These are phyloP conservation scores for Eristalis arbustorum DNA, from an alignment of 2,888 invertebrate species.

Conservation along the genomic window DNA sequence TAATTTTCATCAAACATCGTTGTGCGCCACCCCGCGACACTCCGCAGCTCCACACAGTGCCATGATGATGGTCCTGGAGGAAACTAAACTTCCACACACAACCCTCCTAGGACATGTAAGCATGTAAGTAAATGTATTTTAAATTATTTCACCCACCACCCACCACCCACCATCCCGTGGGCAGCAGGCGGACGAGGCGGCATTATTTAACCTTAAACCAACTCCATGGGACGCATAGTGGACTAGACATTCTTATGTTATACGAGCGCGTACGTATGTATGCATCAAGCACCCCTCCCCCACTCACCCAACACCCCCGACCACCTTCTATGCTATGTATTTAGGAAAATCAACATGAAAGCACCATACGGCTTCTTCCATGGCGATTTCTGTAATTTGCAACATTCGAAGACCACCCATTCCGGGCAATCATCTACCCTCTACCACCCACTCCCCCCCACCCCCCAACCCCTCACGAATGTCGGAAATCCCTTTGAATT, in stretches of 20 bases:
- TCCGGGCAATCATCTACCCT: conserved; percentile 50
- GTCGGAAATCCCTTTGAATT: conserved; percentile 67
- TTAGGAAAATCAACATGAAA: conserved; percentile 65
- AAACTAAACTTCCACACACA: conserved; percentile 58
- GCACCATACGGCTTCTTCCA: conserved; percentile 69
- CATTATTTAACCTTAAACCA: conserved; percentile 67
- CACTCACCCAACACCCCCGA: no score
- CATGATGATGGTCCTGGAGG: conserved; percentile 25
- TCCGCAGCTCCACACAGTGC: neutral
- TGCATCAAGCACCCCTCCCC: no score
- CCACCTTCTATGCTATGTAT: conserved; percentile 40
- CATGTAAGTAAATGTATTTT: conserved; percentile 70
- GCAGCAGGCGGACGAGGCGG: neutral
- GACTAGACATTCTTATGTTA: conserved; percentile 66
- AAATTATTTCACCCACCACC: conserved; percentile 45
- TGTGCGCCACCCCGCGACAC: conserved; percentile 24
- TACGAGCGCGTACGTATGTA: neutral
- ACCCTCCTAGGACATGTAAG: conserved; percentile 66
- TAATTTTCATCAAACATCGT: conserved; percentile 70
- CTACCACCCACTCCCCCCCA: conserved; percentile 4
- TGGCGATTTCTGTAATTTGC: conserved; percentile 71
- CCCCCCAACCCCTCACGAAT: conserved; percentile 10
- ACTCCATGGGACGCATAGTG: conserved; percentile 66
- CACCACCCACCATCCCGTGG: neutral
- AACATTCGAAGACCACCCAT: conserved; percentile 68